Conservation (phyloP, 1,140 invertebrate genomes). For the Aradophagus sp. region DNA sequence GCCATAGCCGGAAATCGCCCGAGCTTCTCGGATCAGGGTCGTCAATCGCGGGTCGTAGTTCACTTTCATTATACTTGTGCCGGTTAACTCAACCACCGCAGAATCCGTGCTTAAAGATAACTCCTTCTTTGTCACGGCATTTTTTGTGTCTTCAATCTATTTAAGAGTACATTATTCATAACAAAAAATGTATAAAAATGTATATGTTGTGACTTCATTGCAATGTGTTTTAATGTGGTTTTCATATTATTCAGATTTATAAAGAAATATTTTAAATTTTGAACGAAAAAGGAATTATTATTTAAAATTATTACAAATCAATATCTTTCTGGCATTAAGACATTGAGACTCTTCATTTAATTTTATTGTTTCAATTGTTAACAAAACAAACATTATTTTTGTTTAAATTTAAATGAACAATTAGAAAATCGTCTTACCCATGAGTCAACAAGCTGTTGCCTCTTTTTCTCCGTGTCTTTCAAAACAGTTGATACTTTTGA, state of each 20-base stretch:
- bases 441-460: slow-evolving; percentile 76
- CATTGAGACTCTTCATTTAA: too few species aligned
- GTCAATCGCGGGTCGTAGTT: slow-evolving; percentile 90
- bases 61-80: slow-evolving; percentile 83
- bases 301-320: too few species aligned
- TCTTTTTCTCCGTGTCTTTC: slow-evolving; percentile 62
- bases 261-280: too few species aligned
- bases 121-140: slow-evolving; percentile 65
- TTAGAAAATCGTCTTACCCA: too few species aligned
- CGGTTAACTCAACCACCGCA: slow-evolving; percentile 77
- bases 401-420: too few species aligned
- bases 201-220: too few species aligned
- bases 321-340: too few species aligned
- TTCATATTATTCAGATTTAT: too few species aligned
- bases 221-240: too few species aligned
- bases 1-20: slow-evolving; percentile 84
- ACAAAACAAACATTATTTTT: not conserved
- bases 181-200: too few species aligned
- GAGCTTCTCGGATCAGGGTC: slow-evolving; percentile 86
- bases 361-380: slow-evolving; percentile 2
- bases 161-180: too few species aligned
- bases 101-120: slow-evolving; percentile 74
- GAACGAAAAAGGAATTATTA: too few species aligned
- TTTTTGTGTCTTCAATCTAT: slow-evolving; percentile 75
- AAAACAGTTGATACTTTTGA: slow-evolving; percentile 58